A percentile compares a stretch with the other conserved stretches of the same genome.
phyloP scores from a whole-genome alignment of 2,113 vertebrate genomes.

The Gasterosteus nipponicus region DNA sequence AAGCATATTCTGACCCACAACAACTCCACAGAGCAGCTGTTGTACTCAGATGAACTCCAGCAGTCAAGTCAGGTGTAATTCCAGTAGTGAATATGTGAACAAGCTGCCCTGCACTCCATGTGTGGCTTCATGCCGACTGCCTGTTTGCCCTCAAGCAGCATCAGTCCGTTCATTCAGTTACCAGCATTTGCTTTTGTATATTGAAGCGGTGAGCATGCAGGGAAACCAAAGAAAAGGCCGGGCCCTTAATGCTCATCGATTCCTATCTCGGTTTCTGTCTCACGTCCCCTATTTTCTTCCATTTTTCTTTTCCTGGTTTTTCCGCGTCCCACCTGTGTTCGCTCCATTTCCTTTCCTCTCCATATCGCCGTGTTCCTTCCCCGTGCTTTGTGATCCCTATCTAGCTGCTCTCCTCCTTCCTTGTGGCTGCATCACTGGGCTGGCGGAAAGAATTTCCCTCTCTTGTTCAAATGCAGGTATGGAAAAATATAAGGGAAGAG shows the following conservation, averaged over 20 bases:
- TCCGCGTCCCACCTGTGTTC: not conserved
- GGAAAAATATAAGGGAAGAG: constrained; percentile 37
- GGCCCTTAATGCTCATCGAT: constrained; percentile 32
- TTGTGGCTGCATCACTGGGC: constrained; percentile 28
- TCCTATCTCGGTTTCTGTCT: constrained; percentile 24
- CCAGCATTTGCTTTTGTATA: constrained; percentile 47
- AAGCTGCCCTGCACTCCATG: constrained; percentile 10
- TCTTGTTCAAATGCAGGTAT: constrained; percentile 64
- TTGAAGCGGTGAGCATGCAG: constrained; percentile 22
- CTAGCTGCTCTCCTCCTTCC: constrained; percentile 28
- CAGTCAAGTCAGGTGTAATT: constrained; percentile 16
- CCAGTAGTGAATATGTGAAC: constrained; percentile 14
- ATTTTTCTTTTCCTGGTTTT: constrained; percentile 16
- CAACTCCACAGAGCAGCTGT: constrained; percentile 17
- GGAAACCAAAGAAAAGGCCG: constrained; percentile 38
- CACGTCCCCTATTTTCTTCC: constrained; percentile 4
- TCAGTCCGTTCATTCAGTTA: constrained; percentile 50
- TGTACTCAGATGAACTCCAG: constrained; percentile 19
- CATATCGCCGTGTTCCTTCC: not conserved
- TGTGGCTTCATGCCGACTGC: constrained; percentile 30
- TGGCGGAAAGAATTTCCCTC: constrained; percentile 63
- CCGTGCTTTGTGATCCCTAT: constrained; percentile 33
- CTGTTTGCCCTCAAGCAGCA: constrained; percentile 52
- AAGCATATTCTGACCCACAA: constrained; percentile 1
- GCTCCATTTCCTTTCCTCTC: constrained; percentile 14